Conservation (phyloP, 2,888 invertebrate species). For the Cabera pusaria region DNA sequence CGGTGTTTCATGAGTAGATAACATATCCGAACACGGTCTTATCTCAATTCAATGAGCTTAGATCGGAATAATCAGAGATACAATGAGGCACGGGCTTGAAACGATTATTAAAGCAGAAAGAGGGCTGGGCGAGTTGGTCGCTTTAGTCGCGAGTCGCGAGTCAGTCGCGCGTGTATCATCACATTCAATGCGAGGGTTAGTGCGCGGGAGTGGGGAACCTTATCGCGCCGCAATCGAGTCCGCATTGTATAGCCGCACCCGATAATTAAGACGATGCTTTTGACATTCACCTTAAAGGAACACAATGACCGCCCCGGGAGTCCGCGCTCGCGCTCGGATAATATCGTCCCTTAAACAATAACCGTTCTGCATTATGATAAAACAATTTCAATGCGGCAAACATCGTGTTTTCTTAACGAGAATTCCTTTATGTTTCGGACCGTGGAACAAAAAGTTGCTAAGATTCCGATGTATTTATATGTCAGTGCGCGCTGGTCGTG, state of each 20-base stretch:
- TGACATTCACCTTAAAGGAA: constrained; percentile 83
- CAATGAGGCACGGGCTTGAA: constrained; percentile 77
- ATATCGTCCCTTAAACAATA: constrained; percentile 79
- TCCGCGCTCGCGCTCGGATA: constrained; percentile 65
- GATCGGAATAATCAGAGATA: constrained; percentile 77
- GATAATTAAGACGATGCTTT: constrained; percentile 84
- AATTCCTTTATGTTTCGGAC: constrained; percentile 55
- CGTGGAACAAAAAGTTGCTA: constrained; percentile 41
- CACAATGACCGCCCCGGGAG: constrained; percentile 82
- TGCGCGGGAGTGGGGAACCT: constrained; percentile 60
- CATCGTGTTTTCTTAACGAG: constrained; percentile 75
- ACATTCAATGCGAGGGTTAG: constrained; percentile 63
- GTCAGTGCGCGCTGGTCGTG: constrained; percentile 20
- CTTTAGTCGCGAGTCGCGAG: constrained; percentile 38
- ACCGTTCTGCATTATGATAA: constrained; percentile 78
- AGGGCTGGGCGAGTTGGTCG: constrained; percentile 45
- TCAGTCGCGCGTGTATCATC: constrained; percentile 40
- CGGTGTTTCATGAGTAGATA: constrained; percentile 23
- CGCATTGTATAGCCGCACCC: constrained; percentile 79
- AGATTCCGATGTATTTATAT: constrained; percentile 47
- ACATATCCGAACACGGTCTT: constrained; percentile 57
- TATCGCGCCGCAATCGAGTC: constrained; percentile 80
- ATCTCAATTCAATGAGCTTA: constrained; percentile 72
- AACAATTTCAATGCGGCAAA: constrained; percentile 77
- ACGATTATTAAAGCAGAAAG: constrained; percentile 76